Evolutionary conservation across 1,140 invertebrate genomes (phyloP), one percentile per base, ranked within the genome.

Genomic region (Drosophila santomea): DNA sequence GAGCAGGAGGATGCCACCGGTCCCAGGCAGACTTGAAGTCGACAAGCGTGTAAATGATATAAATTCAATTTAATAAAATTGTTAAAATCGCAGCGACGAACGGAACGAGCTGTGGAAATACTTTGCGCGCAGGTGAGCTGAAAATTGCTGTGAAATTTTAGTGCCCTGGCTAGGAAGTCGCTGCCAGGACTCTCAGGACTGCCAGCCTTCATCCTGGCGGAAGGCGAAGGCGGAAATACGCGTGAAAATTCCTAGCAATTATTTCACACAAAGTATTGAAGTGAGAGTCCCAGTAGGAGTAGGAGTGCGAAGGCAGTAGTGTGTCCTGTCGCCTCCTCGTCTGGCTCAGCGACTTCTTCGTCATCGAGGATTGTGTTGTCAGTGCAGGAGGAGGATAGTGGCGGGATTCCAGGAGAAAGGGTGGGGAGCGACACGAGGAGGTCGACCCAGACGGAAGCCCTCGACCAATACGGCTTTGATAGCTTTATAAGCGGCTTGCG

Each of bases 1-100:
- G 43, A 54, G 64, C 36, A 38, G 41, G 38, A 15, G 45, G 50
- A 54, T 39, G 15, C 45, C 45, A 14, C 36, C 17, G 32, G 56
- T 48, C 62, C 39, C 12, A 39, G 51, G 64, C 56, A 78, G 83
- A 89, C 80, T 89, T 78, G 77, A 78, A 89, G 85, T 89, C 84
- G 90, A 90, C 90, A 90, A 90, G 90, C 89, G 90, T 91, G 90
- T 91, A 91, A 91, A 91, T 91, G 90, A 91, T 86, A 91, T 91
- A 91, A 91, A 91, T 91, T 91, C 84, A 91, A 91, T 91, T 91
- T 91, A 91, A 91, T 91, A 91, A 91, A 91, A 91, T 91, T 91
- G 90, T 91, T 91, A 91, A 91, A 91, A 91, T 91, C 85, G 89
- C 80, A 90, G 68, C 78, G 80, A 74, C 66, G 66, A 71, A 72